Conservation (phyloP, 2,797 vertebrate species). For the Micromesistius poutassou region DNA sequence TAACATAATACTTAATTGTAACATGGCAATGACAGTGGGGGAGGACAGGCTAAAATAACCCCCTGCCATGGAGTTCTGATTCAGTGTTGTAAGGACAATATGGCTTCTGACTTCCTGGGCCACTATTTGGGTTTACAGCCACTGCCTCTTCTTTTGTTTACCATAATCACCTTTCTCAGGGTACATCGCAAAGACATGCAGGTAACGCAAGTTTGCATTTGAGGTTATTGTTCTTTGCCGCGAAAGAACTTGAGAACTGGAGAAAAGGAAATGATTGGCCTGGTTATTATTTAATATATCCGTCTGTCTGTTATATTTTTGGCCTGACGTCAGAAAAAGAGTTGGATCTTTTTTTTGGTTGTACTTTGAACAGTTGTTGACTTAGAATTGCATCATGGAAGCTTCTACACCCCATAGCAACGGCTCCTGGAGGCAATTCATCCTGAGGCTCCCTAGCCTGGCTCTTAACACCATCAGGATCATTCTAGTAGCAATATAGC, state of each 20-base stretch:
- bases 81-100: slow-evolving; percentile 13
- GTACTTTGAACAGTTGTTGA: neutral
- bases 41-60: slow-evolving; percentile 60
- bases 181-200: neutral
- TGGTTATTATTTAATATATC: neutral
- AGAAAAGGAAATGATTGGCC: neutral
- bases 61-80: slow-evolving; percentile 46
- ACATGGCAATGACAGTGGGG: slow-evolving; percentile 46
- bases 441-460: neutral
- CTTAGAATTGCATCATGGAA: neutral
- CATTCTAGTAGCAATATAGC: neutral
- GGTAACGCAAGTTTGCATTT: neutral
- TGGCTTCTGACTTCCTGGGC: slow-evolving; percentile 1
- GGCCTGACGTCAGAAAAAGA: neutral
- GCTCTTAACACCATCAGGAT: neutral
- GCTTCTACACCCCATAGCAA: neutral
- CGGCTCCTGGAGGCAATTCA: neutral
- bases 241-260: neutral
- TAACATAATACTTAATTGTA: slow-evolving; percentile 61
- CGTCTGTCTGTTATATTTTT: neutral
- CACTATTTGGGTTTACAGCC: neutral
- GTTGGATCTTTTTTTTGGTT: neutral
- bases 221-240: neutral
- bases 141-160: neutral
- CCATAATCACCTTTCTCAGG: neutral